Evolutionary conservation across 2,113 vertebrate species (phyloP).

Genomic region (Paramisgurnus dabryanus): DNA sequence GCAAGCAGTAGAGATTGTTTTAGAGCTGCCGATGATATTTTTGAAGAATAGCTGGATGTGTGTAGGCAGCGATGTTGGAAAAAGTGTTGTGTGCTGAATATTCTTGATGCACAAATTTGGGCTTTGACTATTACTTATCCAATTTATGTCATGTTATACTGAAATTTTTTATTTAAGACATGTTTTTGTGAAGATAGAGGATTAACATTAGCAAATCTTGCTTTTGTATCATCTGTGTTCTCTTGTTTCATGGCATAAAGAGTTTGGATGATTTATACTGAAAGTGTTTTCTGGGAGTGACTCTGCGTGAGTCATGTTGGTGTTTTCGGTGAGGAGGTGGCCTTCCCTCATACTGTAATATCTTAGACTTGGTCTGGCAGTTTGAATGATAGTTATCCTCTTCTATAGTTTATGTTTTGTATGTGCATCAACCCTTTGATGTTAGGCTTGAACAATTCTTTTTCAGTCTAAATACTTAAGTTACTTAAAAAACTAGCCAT

Average conservation of each 20-base stretch:
- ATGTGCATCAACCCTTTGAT: neutral
- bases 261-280: neutral
- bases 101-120: neutral
- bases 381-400: neutral
- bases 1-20: slow-evolving; percentile 26
- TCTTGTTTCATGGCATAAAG: neutral
- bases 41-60: neutral
- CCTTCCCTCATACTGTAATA: slow-evolving; percentile 18
- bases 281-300: slow-evolving; percentile 9
- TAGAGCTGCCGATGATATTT: slow-evolving; percentile 30
- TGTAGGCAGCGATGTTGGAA: neutral
- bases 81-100: neutral
- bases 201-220: neutral
- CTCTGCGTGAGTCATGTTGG: slow-evolving; percentile 29
- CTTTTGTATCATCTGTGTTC: neutral
- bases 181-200: neutral
- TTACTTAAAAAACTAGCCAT: neutral
- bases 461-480: too few species aligned
- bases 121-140: neutral
- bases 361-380: slow-evolving; percentile 1
- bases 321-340: slow-evolving; percentile 11
- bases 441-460: neutral
- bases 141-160: too few species aligned
- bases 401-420: neutral
- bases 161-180: neutral